Percentiles rank a stretch among this genome's conserved stretches.
phyloP scores from a whole-genome alignment of 2,797 vertebrate species.

The Clamator glandarius region DNA sequence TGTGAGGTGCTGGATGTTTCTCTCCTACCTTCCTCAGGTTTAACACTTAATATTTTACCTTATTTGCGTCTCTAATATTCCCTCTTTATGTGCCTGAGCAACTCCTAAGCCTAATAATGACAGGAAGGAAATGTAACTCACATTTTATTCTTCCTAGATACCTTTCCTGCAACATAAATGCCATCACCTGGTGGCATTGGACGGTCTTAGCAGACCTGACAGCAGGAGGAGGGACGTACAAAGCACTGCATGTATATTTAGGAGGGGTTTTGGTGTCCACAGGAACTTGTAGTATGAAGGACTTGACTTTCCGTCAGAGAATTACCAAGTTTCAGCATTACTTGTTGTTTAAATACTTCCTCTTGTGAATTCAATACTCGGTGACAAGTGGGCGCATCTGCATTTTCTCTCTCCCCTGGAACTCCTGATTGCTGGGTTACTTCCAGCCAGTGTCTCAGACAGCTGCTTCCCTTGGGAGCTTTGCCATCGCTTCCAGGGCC shows the following conservation, averaged over 20 bases:
- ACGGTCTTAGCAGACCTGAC: neutral
- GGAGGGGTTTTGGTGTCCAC: neutral
- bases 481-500: slow-evolving; percentile 60
- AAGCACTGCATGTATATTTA: neutral
- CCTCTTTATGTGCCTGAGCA: neutral
- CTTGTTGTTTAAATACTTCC: neutral
- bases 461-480: slow-evolving; percentile 39
- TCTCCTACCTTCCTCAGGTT: neutral
- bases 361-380: neutral
- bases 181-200: neutral
- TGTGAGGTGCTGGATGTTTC: neutral
- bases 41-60: neutral
- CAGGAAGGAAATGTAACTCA: neutral
- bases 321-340: neutral
- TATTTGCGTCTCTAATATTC: neutral
- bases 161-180: fast-evolving
- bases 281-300: neutral
- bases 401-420: neutral
- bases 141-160: neutral
- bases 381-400: neutral
- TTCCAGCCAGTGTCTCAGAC: slow-evolving; percentile 5
- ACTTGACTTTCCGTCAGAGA: neutral
- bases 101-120: neutral
- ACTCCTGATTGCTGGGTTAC: neutral
- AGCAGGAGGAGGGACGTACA: neutral